Percentiles rank a stretch among this genome's conserved stretches.
phyloP scores from a whole-genome alignment of 2,113 vertebrate genomes.

The Oostethus manadensis region DNA sequence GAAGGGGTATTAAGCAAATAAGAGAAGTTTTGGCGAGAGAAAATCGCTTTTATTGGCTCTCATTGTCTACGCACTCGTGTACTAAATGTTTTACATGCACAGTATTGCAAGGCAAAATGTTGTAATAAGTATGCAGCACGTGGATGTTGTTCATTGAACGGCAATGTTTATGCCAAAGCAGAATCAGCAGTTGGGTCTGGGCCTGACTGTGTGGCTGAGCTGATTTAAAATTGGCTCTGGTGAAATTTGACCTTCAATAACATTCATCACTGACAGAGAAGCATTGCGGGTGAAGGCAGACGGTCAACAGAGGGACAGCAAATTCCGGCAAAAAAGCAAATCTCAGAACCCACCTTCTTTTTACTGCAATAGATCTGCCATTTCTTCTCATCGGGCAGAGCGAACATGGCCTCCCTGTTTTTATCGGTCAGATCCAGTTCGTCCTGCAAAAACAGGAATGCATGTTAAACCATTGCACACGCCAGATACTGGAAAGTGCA shows the following conservation, averaged over 20 bases:
- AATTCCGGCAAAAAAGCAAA: conserved; percentile 7
- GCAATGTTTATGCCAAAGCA: conserved; percentile 22
- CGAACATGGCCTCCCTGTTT: conserved; percentile 96
- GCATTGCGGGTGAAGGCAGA: conserved; percentile 32
- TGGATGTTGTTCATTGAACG: neutral
- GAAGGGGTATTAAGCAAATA: conserved; percentile 26
- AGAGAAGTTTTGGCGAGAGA: conserved; percentile 36
- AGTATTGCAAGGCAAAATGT: neutral
- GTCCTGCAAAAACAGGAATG: conserved; percentile 74
- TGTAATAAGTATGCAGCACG: neutral
- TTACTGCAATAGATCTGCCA: conserved; percentile 99
- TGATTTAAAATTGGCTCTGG: conserved; percentile 14
- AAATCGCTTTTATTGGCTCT: conserved; percentile 26
- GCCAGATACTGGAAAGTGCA: neutral
- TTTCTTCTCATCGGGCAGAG: conserved; percentile 95
- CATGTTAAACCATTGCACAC: neutral
- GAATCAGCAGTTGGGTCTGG: conserved; percentile 26
- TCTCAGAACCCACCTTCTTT: conserved; percentile 81
- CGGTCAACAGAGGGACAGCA: conserved; percentile 37
- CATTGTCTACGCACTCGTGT: conserved; percentile 16
- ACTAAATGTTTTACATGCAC: conserved; percentile 1
- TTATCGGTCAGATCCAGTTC: conserved; percentile 96
- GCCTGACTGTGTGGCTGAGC: conserved; percentile 8
- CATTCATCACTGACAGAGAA: conserved; percentile 28
- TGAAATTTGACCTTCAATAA: conserved; percentile 21